These are phyloP conservation scores for Hydrolagus affinis DNA, from an alignment of 2,113 vertebrate species.

Conservation along the genomic window DNA sequence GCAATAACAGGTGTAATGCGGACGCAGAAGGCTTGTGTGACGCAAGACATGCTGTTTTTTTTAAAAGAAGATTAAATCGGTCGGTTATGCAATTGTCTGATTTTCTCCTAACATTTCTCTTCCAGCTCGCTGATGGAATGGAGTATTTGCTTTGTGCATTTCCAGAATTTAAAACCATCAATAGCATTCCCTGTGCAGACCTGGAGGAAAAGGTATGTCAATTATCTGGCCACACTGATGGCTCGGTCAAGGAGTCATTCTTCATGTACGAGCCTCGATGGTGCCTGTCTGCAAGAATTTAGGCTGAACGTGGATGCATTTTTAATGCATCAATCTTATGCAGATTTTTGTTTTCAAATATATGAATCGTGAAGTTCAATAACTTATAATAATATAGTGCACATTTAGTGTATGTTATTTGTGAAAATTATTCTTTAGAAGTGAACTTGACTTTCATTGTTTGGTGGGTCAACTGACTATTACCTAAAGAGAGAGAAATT, in stretches of 20 bases:
- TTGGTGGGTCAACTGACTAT: not conserved
- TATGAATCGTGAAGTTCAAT: too few relatives aligned
- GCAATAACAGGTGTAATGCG: not conserved
- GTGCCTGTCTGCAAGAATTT: not conserved
- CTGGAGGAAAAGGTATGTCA: constrained; percentile 63
- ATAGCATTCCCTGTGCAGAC: constrained; percentile 67
- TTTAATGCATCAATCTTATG: too few relatives aligned
- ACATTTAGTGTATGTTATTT: too few relatives aligned
- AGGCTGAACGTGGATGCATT: too few relatives aligned
- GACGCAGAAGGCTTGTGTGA: not conserved
- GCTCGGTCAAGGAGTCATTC: not conserved
- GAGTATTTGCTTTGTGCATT: constrained; percentile 86
- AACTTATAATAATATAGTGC: too few relatives aligned
- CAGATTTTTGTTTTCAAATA: too few relatives aligned
- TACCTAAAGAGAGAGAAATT: not conserved
- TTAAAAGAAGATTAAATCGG: not conserved
- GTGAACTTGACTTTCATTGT: too few relatives aligned
- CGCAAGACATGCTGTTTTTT: not conserved
- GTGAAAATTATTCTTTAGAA: too few relatives aligned
- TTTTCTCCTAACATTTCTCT: constrained; percentile 3
- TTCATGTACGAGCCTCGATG: not conserved
- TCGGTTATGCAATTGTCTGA: not conserved
- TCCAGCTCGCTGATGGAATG: constrained; percentile 67
- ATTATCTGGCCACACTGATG: not conserved
- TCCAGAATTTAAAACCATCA: constrained; percentile 68